phyloP scores from a whole-genome alignment of 23 tunicate species.

The Trididemnum nubilum region DNA sequence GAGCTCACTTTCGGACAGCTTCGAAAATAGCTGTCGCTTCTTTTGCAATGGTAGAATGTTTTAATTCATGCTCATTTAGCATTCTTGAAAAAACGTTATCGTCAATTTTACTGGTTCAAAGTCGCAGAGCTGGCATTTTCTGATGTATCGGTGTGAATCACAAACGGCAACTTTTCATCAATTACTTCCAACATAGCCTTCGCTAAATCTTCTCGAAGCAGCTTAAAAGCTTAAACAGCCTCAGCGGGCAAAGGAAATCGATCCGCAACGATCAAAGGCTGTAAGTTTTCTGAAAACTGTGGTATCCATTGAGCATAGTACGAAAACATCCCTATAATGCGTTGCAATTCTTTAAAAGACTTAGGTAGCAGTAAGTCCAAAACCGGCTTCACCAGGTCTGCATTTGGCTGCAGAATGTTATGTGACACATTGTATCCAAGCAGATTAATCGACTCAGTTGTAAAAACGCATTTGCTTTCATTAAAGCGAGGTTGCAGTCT shows the following conservation, averaged over 20 bases:
- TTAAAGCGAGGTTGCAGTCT: constrained; percentile 14
- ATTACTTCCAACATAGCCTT: not conserved
- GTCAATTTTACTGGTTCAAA: constrained; percentile 28
- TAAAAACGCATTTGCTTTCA: not conserved
- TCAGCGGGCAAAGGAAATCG: not conserved
- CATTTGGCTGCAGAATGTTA: not conserved
- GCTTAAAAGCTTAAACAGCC: constrained; percentile 6
- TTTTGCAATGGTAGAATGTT: constrained; percentile 16
- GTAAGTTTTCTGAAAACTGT: constrained; percentile 9
- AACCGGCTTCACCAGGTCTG: constrained; percentile 15
- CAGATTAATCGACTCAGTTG: not conserved
- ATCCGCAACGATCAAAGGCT: not conserved
- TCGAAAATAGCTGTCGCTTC: constrained; percentile 43
- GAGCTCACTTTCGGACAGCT: constrained; percentile 18
- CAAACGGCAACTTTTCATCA: constrained; percentile 17
- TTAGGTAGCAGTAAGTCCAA: constrained; percentile 12
- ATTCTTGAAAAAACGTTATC: constrained; percentile 34
- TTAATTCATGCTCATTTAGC: constrained; percentile 15
- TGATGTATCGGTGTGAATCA: constrained; percentile 35
- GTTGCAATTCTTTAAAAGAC: not conserved
- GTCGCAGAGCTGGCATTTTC: constrained; percentile 43
- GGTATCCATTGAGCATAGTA: constrained; percentile 39
- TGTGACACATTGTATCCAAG: not conserved
- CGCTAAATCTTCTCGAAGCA: not conserved
- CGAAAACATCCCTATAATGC: constrained; percentile 22